Base-by-base conservation (phyloP, 2,113 vertebrate genomes). In the Ammodytes dubius region DNA sequence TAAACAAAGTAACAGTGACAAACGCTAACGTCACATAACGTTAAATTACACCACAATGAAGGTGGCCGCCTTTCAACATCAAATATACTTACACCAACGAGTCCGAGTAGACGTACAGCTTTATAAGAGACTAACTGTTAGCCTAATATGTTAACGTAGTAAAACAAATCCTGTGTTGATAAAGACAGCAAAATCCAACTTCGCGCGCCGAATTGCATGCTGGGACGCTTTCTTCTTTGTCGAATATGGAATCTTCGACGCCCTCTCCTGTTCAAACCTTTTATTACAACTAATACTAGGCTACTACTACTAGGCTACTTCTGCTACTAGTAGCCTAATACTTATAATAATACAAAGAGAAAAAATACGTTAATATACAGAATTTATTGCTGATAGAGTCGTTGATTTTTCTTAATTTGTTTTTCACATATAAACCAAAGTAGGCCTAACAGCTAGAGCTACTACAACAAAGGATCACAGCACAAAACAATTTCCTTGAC, bases 121-220 rank as follows among this genome's bases (percentile, higher is more conserved):
- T 77, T 17, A 0, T 0, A 5, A 14, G 4, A 5, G 11, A 5
- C 11, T 0, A 43, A 8, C 0, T 7, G 37, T 56, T 7, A 1
- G 3, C 0, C 8, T 39, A 3, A 49, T 4, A 4, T 39, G 12
- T 43, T 37, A 1, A 0, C 4, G 2, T 8, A 43, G 15, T 19
- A 6, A 14, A 60, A 3, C 2, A 11, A 1, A 2, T 54, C 7
- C 0, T 5, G 1, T 40, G 57, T 56, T 43, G 0, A 3, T 1
- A n/a, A 52, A 19, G 12, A 1, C 14, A 56, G 68, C 43, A 60
- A 59, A 56, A 39, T 68, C 4, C 9, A 86, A 88, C 52, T 60
- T 83, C 53, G 47, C 89, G 91, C 84, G 85, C 27, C 80, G 52
- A 37, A 39, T 0, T 80, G 89, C 77, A 85, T 83, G 50, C 15